phyloP scores from a whole-genome alignment of 2,797 vertebrate species.

The Eremophila alpestris region DNA sequence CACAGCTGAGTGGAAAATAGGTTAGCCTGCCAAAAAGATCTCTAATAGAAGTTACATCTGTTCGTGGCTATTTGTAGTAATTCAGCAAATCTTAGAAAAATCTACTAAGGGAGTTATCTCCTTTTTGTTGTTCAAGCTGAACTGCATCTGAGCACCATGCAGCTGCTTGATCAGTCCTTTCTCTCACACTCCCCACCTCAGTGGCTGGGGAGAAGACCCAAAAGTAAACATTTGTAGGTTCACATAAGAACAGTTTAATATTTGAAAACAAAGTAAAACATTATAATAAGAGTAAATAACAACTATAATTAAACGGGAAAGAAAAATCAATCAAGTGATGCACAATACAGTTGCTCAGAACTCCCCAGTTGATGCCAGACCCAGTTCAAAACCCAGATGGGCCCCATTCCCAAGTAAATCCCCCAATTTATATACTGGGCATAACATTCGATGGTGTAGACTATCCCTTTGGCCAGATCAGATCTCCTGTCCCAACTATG shows the following conservation, averaged over 20 bases:
- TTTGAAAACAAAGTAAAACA: not conserved
- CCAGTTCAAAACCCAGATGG: not conserved
- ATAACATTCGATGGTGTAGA: too few relatives aligned
- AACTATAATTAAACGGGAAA: not conserved
- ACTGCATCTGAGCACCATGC: not conserved
- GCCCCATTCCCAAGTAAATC: accelerated
- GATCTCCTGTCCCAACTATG: too few relatives aligned
- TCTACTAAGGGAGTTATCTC: not conserved
- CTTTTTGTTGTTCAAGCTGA: not conserved
- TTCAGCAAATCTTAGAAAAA: not conserved
- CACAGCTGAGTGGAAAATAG: not conserved
- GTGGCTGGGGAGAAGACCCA: not conserved
- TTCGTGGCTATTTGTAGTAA: not conserved
- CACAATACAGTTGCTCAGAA: not conserved
- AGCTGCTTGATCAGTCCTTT: accelerated
- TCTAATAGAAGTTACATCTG: not conserved
- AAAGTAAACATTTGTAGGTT: not conserved
- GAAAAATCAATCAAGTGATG: not conserved
- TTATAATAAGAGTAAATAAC: not conserved
- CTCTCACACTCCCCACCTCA: not conserved
- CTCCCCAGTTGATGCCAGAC: not conserved
- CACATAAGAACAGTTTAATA: not conserved
- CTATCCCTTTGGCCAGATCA: not conserved
- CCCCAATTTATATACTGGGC: not conserved
- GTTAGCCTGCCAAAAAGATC: not conserved